A percentile compares a stretch with the other conserved stretches of the same genome.
Conservation (phyloP, 2,113 vertebrate genomes). For the Ictidomys tridecemlineatus region DNA sequence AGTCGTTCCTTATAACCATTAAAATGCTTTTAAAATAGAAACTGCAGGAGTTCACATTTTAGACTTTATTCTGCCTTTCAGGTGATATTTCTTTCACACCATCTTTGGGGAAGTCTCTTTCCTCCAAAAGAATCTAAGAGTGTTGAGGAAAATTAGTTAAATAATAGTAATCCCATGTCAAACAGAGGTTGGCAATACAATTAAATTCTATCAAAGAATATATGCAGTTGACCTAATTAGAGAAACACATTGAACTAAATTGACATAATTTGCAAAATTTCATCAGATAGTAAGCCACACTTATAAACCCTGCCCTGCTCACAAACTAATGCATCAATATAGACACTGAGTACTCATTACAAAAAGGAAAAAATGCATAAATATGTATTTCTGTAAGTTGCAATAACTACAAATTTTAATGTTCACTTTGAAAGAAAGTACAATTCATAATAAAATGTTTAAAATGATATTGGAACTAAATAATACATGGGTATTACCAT, state of each 20-base stretch:
- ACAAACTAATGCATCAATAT: neutral
- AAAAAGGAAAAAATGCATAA: conserved; percentile 32
- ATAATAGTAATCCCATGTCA: neutral
- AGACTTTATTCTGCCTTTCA: neutral
- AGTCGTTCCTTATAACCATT: conserved; percentile 43
- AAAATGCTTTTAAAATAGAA: conserved; percentile 61
- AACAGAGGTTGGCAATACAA: conserved; percentile 31
- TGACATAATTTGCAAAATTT: conserved; percentile 13
- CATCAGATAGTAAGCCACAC: neutral
- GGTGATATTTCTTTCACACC: neutral
- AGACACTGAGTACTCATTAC: neutral
- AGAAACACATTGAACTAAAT: neutral
- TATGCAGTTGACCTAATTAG: neutral
- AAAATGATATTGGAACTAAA: neutral
- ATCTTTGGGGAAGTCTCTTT: conserved; percentile 6
- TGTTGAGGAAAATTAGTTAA: conserved; percentile 15
- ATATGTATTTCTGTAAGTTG: neutral
- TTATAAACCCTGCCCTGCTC: neutral
- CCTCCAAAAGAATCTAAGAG: neutral
- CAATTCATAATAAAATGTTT: neutral
- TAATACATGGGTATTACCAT: neutral
- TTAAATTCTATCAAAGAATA: conserved; percentile 39
- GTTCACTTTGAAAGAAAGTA: neutral
- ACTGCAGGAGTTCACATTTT: conserved; percentile 50
- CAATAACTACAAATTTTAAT: conserved; percentile 54